Conservation (phyloP, 2,888 invertebrate genomes). For the Beris morrisii region DNA sequence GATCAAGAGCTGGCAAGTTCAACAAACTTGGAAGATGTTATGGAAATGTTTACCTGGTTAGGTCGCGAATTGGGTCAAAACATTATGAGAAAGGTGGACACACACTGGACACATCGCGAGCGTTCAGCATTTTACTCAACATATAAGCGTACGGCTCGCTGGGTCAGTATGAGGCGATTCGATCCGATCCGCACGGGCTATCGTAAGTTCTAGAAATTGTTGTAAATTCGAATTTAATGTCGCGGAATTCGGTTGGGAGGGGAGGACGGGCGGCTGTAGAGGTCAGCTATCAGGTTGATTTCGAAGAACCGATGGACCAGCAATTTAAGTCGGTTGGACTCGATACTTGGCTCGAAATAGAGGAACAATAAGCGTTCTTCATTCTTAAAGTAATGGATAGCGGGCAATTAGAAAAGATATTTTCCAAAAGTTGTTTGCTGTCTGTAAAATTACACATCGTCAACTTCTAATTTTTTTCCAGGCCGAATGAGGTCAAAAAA, state of each 20-base stretch:
- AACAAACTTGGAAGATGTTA: slow-evolving; percentile 28
- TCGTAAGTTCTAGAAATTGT: slow-evolving; percentile 8
- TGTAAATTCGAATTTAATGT: slow-evolving; percentile 18
- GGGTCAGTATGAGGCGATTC: neutral
- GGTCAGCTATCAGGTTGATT: too few relatives aligned
- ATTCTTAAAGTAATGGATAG: too few relatives aligned
- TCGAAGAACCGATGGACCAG: too few relatives aligned
- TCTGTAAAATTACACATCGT: too few relatives aligned
- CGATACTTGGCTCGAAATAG: too few relatives aligned
- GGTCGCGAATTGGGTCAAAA: slow-evolving; percentile 30
- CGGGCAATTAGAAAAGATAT: too few relatives aligned
- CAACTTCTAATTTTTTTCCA: too few relatives aligned
- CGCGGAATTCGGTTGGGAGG: neutral
- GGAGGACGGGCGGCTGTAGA: too few relatives aligned
- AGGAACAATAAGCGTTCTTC: too few relatives aligned
- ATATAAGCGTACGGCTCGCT: neutral
- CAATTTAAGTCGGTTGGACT: too few relatives aligned
- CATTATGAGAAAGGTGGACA: slow-evolving; percentile 27
- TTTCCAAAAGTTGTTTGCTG: too few relatives aligned
- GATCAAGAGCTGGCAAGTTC: slow-evolving; percentile 32
- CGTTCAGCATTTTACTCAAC: neutral
- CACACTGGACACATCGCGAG: slow-evolving; percentile 21
- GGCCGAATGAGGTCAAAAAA: too few relatives aligned
- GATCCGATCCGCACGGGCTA: neutral
- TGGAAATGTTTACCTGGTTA: slow-evolving; percentile 31